A percentile compares a stretch with the other conserved stretches of the same genome.
These are phyloP conservation scores for Hydropsyche betteni DNA, from an alignment of 2,888 invertebrate species.

Conservation along the genomic window DNA sequence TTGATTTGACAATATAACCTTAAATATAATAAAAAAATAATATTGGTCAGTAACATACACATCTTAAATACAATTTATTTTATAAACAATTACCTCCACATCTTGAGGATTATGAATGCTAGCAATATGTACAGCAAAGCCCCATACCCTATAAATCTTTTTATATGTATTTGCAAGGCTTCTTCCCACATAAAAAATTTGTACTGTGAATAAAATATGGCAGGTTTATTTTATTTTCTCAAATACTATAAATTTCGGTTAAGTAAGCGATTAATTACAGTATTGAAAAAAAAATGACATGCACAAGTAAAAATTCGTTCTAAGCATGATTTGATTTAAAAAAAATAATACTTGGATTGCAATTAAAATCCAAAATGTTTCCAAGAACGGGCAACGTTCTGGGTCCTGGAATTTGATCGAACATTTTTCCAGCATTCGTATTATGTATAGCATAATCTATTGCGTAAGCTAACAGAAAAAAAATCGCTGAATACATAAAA, in stretches of 20 bases:
- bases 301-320: no score
- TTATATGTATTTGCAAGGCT: slow-evolving; percentile 44
- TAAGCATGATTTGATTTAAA: neutral
- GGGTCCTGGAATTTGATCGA: slow-evolving; percentile 26
- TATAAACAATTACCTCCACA: slow-evolving; percentile 30
- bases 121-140: neutral
- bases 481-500: no score
- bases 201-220: slow-evolving; percentile 41
- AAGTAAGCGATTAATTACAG: no score
- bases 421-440: slow-evolving; percentile 5
- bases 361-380: slow-evolving; percentile 20
- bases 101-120: slow-evolving; percentile 41
- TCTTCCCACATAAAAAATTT: slow-evolving; percentile 44
- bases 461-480: neutral
- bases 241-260: no score
- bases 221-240: no score
- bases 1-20: slow-evolving; percentile 42
- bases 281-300: no score
- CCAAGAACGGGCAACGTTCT: slow-evolving; percentile 13
- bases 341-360: neutral
- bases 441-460: slow-evolving; percentile 27
- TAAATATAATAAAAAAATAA: no score
- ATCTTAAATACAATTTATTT: no score
- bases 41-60: no score
- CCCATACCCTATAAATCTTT: slow-evolving; percentile 42